Base-by-base conservation (phyloP, 64 coral and sea anemone genomes). In the Montipora sp. region DNA sequence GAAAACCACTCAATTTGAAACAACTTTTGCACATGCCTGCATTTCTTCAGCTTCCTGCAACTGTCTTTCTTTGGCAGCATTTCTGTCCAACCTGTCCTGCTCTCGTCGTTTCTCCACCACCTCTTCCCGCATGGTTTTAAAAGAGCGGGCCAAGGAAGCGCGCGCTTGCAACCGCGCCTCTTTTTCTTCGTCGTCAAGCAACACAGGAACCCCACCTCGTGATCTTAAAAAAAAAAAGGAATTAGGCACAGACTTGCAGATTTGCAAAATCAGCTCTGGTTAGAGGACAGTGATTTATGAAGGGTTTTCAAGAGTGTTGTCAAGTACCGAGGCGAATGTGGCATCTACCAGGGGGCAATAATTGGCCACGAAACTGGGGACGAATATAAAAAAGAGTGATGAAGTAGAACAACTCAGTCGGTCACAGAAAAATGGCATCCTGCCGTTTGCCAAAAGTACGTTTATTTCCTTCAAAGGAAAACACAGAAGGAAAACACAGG, bases 21-120 rank as follows among this genome's bases (percentile, higher is more conserved):
- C 36, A 36, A 36, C 36, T 36, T 16, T 63, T 4, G 68, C 6
- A 80, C 46, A 2, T 69, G 96, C 97, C 98, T 99, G 98, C 73
- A 96, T 68, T 75, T 99, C 98, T 83, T 99, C 98, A 36, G 94
- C 94, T 9, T 91, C 81, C 74, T 92, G 94, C 73, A 99, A 89
- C 46, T 99, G 98, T 74, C 80, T 96, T 68, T 99, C 98, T 75
- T 99, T 99, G 23, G 98, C 87, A 2, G 87, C 74, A 80, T 99
- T 99, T 61, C 98, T 89, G 13, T 99, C 91, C 4, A 82, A 20
- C 78, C 92, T 85, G 57, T 99, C 98, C 87, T 94, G 88, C 11
- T 99, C 98, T 22, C 98, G 72, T 78, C 92, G 51, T 50, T 83
- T 89, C 22, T 96, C 98, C 48, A 99, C 96, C 57, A 90, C 94